Base-by-base conservation (phyloP, 2,888 invertebrate species). In the Eupithecia subfuscata region DNA sequence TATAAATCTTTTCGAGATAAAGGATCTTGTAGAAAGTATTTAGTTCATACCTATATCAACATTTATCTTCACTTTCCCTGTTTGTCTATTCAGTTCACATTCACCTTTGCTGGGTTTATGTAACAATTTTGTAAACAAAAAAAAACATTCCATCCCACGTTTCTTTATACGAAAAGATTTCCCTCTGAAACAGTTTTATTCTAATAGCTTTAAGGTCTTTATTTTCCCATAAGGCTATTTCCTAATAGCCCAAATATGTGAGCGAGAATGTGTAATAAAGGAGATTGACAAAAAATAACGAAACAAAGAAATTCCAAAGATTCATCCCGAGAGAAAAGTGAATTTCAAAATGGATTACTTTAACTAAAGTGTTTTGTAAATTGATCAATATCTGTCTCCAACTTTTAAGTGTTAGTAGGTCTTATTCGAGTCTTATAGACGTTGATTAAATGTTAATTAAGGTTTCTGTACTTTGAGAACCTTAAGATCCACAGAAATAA, bases 191-290 rank as follows among this genome's bases (percentile, higher is more conserved):
- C 56, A 25, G 25, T 25, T 14, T 60, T 60, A 60, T 25, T 60
- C 22, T 25, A 25, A 60, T 25, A 60, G 18, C 68, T 76, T 69
- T n/a, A 65, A 45, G 70, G 76, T 63, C 75, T 77, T 78, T 79
- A 80, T 79, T 79, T 71, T 78, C 73, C 63, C 75, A 78, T 79
- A 77, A 81, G 77, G 71, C 75, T 77, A 76, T 79, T 75, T 76
- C 74, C 63, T 75, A 78, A 70, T 77, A 77, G 76, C 64, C 74
- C 78, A 73, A 70, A 77, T 76, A 79, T 78, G 77, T 79, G 80
- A 75, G 75, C 78, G 77, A 77, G 81, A 81, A 79, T 81, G 80
- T 79, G 81, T 79, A 81, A 81, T 81, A 81, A 80, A 81, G 71
- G 76, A 78, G 77, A 81, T 80, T 81, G 80, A 81, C 79, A 78